A percentile compares a stretch with the other conserved stretches of the same genome.
Conservation (phyloP, 1,140 invertebrate genomes). For the Saccostrea glomerata region DNA sequence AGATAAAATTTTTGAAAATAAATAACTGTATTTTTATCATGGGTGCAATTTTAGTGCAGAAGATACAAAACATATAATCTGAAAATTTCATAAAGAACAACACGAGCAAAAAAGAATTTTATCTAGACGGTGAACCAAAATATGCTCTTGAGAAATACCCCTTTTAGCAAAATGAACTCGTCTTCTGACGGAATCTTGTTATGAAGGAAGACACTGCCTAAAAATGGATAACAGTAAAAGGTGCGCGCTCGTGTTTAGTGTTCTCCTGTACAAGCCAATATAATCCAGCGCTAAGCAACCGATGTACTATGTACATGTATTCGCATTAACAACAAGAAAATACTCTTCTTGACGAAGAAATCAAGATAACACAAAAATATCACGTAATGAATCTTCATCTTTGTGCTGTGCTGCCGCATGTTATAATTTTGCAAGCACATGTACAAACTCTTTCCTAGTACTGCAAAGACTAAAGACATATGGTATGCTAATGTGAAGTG, state of each 20-base stretch:
- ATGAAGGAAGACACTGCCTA: conserved; percentile 11
- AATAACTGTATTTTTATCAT: background rate
- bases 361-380: background rate
- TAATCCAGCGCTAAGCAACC: conserved; percentile 19
- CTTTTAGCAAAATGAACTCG: background rate
- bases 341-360: background rate
- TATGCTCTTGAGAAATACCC: background rate
- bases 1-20: background rate
- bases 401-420: background rate
- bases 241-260: background rate
- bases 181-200: conserved; percentile 20
- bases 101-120: background rate
- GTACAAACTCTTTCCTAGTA: no score
- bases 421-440: no score
- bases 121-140: background rate
- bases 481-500: no score
- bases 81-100: background rate
- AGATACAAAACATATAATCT: background rate
- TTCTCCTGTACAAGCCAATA: background rate
- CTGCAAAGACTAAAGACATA: no score
- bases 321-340: background rate
- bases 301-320: background rate
- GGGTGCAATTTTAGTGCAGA: background rate
- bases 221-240: conserved; percentile 25
- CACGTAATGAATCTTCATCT: background rate